A percentile compares a stretch with the other conserved stretches of the same genome.
These are phyloP conservation scores for Paraplagusia blochii DNA, from an alignment of 2,113 vertebrate species.

Conservation along the genomic window DNA sequence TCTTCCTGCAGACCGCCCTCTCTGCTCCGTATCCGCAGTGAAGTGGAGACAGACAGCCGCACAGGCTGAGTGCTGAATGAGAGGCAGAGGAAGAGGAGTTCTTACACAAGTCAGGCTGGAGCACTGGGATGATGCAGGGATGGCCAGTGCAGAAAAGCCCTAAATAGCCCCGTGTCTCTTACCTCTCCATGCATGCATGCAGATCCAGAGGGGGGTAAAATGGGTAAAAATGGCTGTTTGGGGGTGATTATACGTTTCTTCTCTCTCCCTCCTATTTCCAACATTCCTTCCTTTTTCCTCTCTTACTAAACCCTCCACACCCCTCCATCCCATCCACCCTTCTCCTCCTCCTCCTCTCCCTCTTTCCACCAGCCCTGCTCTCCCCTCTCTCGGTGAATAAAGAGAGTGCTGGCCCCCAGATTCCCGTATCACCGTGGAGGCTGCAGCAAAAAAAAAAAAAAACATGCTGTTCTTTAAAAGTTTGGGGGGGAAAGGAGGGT, in stretches of 20 bases:
- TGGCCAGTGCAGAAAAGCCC: constrained; percentile 31
- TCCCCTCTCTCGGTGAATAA: constrained; percentile 41
- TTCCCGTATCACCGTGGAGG: constrained; percentile 30
- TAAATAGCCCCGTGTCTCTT: constrained; percentile 44
- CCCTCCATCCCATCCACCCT: background rate
- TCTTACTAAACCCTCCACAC: background rate
- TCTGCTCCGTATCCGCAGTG: constrained; percentile 49
- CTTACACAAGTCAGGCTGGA: constrained; percentile 34
- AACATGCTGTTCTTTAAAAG: no score
- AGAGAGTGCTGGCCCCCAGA: constrained; percentile 33
- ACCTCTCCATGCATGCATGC: constrained; percentile 44
- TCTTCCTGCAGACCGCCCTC: constrained; percentile 49
- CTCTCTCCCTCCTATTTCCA: constrained; percentile 13
- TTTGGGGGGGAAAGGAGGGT: no score
- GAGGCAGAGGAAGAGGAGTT: constrained; percentile 35
- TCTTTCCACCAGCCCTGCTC: constrained; percentile 27
- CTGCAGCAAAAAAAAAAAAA: constrained; percentile 36
- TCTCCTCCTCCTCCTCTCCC: background rate
- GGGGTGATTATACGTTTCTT: constrained; percentile 66
- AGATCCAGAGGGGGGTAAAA: constrained; percentile 63
- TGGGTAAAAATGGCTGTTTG: constrained; percentile 68
- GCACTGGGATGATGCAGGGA: constrained; percentile 40
- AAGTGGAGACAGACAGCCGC: background rate
- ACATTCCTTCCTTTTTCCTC: background rate
- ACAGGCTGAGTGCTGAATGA: background rate